Conservation (phyloP, 2,797 vertebrate species). For the Sebastes vulpes region DNA sequence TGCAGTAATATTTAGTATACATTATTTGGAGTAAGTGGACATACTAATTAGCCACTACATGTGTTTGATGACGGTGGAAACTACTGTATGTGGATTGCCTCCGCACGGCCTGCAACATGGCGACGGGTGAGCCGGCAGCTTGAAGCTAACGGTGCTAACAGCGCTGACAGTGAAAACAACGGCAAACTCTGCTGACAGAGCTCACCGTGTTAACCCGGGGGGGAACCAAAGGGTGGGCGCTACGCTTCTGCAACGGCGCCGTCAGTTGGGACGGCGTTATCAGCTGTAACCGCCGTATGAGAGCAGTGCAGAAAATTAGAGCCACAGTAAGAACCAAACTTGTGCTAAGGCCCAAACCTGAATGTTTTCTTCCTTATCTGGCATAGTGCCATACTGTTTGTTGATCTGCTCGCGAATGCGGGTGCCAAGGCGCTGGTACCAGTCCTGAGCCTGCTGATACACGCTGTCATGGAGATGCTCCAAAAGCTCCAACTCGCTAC, state of each 20-base stretch:
- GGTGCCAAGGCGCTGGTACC: conserved; percentile 86
- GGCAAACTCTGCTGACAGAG: background rate
- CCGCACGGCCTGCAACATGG: too few species aligned
- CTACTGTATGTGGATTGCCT: background rate
- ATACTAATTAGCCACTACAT: background rate
- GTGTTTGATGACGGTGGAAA: background rate
- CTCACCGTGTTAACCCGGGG: background rate
- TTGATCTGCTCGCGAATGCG: conserved; percentile 85
- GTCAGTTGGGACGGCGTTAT: background rate
- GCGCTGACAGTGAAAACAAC: too few species aligned
- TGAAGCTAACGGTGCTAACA: too few species aligned
- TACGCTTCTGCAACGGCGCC: too few species aligned
- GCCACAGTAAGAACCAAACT: background rate
- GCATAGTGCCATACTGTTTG: conserved; percentile 88
- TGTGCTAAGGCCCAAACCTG: conserved; percentile 78
- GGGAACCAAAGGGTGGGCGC: background rate
- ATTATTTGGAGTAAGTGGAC: background rate
- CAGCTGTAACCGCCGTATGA: background rate
- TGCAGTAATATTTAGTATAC: background rate
- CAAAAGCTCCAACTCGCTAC: conserved; percentile 87
- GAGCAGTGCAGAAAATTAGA: background rate
- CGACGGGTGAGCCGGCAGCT: too few species aligned
- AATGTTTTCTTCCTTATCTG: conserved; percentile 88
- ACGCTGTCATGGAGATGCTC: conserved; percentile 90
- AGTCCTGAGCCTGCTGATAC: conserved; percentile 89